A percentile compares a stretch with the other conserved stretches of the same genome.
phyloP scores from a whole-genome alignment of 2,113 vertebrate species.

The Zosterops lateralis region DNA sequence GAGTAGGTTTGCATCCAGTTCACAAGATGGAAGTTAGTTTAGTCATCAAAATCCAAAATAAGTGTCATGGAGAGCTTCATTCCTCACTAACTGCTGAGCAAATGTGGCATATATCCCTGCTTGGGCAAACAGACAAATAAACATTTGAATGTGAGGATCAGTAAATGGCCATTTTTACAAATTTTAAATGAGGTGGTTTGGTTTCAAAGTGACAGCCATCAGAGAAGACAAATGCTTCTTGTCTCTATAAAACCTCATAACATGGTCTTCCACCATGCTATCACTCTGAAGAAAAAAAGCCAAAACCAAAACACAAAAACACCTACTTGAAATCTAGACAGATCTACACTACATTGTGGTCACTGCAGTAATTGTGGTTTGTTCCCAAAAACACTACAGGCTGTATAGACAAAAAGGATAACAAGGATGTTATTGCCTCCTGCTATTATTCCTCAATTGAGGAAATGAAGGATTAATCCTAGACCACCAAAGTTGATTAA shows the following conservation, averaged over 20 bases:
- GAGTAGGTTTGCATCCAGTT: background rate
- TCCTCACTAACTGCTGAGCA: background rate
- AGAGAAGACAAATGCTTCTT: background rate
- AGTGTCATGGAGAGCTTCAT: background rate
- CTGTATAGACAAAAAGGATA: background rate
- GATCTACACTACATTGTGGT: background rate
- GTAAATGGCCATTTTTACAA: background rate
- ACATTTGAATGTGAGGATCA: background rate
- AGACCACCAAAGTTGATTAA: constrained; percentile 6
- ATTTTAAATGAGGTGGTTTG: background rate
- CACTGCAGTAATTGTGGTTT: background rate
- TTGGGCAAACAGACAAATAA: background rate
- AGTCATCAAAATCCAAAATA: background rate
- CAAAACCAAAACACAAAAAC: background rate
- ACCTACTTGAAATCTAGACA: background rate
- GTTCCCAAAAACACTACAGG: background rate
- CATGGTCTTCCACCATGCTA: background rate
- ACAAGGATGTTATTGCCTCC: background rate
- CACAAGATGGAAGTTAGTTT: background rate
- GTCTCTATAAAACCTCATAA: background rate
- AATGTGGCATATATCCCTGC: background rate
- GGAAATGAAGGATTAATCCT: constrained; percentile 34
- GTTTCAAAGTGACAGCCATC: background rate
- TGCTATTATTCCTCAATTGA: constrained; percentile 10
- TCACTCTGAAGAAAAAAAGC: background rate